These are phyloP conservation scores for Plectropomus leopardus DNA, from an alignment of 2,113 vertebrate species.

Conservation along the genomic window DNA sequence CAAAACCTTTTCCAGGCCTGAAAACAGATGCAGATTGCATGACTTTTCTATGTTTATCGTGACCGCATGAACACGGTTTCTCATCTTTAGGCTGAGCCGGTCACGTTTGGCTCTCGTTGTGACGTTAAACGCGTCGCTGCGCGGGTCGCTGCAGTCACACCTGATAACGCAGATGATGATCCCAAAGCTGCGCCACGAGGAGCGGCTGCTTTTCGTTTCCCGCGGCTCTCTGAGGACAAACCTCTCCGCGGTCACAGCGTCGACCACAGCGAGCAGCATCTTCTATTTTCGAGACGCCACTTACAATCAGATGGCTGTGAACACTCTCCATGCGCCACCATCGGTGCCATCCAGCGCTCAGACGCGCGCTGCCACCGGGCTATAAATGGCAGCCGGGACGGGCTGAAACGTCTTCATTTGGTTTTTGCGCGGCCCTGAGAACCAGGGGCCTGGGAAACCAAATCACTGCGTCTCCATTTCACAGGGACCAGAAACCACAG, in stretches of 20 bases:
- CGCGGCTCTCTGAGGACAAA: slow-evolving; percentile 51
- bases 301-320: slow-evolving; percentile 66
- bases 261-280: slow-evolving; percentile 73
- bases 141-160: slow-evolving; percentile 46
- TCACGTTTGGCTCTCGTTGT: slow-evolving; percentile 29
- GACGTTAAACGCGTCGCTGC: slow-evolving; percentile 61
- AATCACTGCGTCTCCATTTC: slow-evolving; percentile 81
- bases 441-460: slow-evolving; percentile 77
- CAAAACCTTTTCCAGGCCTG: too few species aligned
- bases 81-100: slow-evolving; percentile 16
- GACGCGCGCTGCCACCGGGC: slow-evolving; percentile 36
- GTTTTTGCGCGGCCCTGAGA: slow-evolving; percentile 71
- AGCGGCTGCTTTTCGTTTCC: slow-evolving; percentile 51
- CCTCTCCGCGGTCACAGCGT: slow-evolving; percentile 49
- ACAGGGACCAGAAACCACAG: slow-evolving; percentile 80
- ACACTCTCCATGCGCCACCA: slow-evolving; percentile 61
- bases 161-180: slow-evolving; percentile 70
- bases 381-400: slow-evolving; percentile 65
- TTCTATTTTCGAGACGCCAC: slow-evolving; percentile 71
- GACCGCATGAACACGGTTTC: too few species aligned
- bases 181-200: slow-evolving; percentile 63
- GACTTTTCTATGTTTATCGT: too few species aligned
- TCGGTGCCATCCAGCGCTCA: slow-evolving; percentile 64
- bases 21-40: too few species aligned
- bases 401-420: slow-evolving; percentile 74